Percentiles rank a stretch among this genome's conserved stretches.
Conservation (phyloP, 2,888 invertebrate species). For the Lypha dubia region DNA sequence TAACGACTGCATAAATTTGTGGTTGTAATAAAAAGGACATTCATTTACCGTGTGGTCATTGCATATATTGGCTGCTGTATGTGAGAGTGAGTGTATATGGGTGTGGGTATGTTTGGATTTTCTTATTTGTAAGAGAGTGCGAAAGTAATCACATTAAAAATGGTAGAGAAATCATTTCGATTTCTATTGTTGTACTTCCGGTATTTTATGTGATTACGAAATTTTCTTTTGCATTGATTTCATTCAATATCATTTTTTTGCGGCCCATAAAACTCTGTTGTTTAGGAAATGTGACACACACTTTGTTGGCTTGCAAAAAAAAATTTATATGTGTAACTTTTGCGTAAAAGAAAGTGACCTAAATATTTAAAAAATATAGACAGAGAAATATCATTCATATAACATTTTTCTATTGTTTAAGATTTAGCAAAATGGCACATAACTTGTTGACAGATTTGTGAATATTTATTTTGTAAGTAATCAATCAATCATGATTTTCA, state of each 20-base stretch:
- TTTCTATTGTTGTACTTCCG: constrained; percentile 64
- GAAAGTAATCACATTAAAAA: constrained; percentile 49
- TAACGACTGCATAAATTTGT: constrained; percentile 27
- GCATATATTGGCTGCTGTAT: not conserved
- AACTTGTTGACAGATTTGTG: not conserved
- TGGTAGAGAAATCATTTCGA: constrained; percentile 60
- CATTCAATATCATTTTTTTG: constrained; percentile 5
- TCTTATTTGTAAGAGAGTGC: constrained; percentile 8
- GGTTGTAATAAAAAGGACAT: constrained; percentile 55
- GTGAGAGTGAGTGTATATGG: not conserved
- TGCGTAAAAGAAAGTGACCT: not conserved
- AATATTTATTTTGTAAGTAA: not conserved
- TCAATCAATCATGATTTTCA: not conserved
- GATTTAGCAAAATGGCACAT: not conserved
- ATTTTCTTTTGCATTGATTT: constrained; percentile 9
- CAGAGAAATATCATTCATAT: not conserved
- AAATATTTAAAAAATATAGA: not conserved
- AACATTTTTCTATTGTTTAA: not conserved
- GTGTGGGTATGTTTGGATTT: not conserved
- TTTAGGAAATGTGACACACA: not conserved
- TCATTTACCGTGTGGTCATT: constrained; percentile 1
- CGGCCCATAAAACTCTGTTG: not conserved
- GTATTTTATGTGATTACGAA: constrained; percentile 57
- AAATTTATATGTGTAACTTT: not conserved
- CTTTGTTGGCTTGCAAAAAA: not conserved